These are phyloP conservation scores for Melanostigma gelatinosum DNA, from an alignment of 2,113 vertebrate species.

Conservation along the genomic window DNA sequence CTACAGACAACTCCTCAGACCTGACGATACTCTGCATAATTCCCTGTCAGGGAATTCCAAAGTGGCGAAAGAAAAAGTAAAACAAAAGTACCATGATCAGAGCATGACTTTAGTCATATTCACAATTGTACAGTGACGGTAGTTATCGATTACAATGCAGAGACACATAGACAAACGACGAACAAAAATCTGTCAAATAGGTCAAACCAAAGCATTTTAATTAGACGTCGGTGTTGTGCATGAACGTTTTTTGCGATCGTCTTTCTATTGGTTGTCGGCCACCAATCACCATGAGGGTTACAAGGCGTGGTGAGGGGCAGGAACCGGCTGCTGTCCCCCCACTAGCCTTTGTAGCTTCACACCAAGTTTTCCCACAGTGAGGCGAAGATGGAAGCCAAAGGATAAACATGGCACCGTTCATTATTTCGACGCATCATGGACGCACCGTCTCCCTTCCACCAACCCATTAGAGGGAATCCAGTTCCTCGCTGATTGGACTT, in stretches of 20 bases:
- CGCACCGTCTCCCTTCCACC: neutral
- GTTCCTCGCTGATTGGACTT: neutral
- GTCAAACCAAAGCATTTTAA: neutral
- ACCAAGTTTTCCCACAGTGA: neutral
- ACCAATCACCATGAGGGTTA: conserved; percentile 9
- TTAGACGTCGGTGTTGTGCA: neutral
- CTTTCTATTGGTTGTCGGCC: conserved; percentile 15
- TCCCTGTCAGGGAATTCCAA: neutral
- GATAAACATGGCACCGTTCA: conserved; percentile 33
- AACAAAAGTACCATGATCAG: neutral
- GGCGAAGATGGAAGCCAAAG: conserved; percentile 48
- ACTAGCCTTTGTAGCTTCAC: neutral
- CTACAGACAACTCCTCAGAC: neutral
- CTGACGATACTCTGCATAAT: neutral
- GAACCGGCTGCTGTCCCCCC: conserved; percentile 4
- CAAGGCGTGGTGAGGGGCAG: conserved; percentile 43
- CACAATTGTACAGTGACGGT: neutral
- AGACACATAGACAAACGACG: neutral
- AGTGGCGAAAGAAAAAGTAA: neutral
- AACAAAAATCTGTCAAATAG: neutral
- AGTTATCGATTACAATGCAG: neutral
- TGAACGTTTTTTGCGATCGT: neutral
- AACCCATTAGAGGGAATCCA: neutral
- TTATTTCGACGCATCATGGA: neutral
- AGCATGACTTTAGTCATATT: neutral